A percentile compares a stretch with the other conserved stretches of the same genome.
phyloP scores from a whole-genome alignment of 2,888 invertebrate species.

The Oscheius myriophilus region DNA sequence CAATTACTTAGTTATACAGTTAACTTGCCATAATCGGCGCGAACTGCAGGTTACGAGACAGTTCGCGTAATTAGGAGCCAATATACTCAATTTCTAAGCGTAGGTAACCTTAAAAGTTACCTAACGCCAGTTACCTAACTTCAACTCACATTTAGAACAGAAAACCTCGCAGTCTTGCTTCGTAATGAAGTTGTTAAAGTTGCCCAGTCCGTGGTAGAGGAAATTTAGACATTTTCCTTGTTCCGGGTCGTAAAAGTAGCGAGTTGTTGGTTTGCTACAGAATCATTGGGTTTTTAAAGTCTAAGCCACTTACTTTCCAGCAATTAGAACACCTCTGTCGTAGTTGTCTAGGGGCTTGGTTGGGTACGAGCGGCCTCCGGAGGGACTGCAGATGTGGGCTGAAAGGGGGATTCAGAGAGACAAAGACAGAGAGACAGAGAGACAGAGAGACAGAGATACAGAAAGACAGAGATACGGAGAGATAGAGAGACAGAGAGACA shows the following conservation, averaged over 20 bases:
- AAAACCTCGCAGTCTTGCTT: conserved; percentile 66
- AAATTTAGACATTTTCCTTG: conserved; percentile 65
- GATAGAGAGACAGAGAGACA: no score
- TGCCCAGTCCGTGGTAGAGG: conserved; percentile 64
- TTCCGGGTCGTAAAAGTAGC: conserved; percentile 65
- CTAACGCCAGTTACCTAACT: neutral
- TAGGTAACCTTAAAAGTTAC: no score
- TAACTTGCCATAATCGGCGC: no score
- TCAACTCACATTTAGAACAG: conserved; percentile 61
- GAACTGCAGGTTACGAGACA: neutral
- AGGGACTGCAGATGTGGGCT: conserved; percentile 60
- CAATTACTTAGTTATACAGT: no score
- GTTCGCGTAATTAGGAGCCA: neutral
- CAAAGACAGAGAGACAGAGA: no score
- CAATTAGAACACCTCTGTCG: conserved; percentile 52
- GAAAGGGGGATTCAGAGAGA: conserved; percentile 7
- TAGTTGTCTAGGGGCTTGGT: conserved; percentile 59
- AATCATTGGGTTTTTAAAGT: neutral
- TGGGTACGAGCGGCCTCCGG: conserved; percentile 54
- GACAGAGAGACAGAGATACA: neutral
- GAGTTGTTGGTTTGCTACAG: conserved; percentile 53
- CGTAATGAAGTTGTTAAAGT: conserved; percentile 66
- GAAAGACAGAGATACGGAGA: no score
- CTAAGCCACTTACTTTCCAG: conserved; percentile 42
- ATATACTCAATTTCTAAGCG: no score